A percentile compares a stretch with the other conserved stretches of the same genome.
Conservation (phyloP, 2,113 vertebrate genomes). For the Willisornis vidua region DNA sequence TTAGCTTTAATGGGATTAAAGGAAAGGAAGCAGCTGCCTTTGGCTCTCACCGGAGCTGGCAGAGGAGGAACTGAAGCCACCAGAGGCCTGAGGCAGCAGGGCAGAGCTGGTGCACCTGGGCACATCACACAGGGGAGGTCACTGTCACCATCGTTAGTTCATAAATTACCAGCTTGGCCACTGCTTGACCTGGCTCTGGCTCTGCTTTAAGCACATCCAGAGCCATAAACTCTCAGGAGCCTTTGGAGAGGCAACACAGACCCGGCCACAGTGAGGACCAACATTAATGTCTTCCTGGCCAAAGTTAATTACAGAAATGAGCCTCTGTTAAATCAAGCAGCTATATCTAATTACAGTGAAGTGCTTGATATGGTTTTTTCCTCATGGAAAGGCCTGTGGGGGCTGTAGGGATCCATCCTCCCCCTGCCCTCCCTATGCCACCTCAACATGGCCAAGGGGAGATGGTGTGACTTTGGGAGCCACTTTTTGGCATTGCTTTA, state of each 20-base stretch:
- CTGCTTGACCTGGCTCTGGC: background rate
- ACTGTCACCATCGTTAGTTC: background rate
- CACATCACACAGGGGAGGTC: background rate
- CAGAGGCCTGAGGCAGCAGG: background rate
- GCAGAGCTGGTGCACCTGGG: background rate
- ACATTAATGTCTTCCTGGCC: background rate
- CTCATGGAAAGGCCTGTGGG: background rate
- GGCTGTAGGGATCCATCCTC: background rate
- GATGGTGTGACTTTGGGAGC: fast-evolving
- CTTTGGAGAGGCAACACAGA: background rate
- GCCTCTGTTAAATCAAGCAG: constrained; percentile 1
- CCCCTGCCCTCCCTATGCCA: background rate
- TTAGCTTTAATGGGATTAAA: background rate
- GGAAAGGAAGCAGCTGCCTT: background rate
- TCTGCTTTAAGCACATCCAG: background rate
- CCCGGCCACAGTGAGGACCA: background rate
- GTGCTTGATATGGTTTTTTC: background rate
- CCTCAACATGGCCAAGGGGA: background rate
- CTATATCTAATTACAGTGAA: background rate
- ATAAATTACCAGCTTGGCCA: fast-evolving
- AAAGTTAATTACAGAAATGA: constrained; percentile 47
- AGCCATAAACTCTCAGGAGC: fast-evolving
- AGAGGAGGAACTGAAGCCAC: background rate
- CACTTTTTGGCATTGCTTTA: background rate
- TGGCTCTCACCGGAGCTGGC: background rate